Conservation (phyloP, 1,140 invertebrate species). For the Drosophila pseudoananassae region DNA sequence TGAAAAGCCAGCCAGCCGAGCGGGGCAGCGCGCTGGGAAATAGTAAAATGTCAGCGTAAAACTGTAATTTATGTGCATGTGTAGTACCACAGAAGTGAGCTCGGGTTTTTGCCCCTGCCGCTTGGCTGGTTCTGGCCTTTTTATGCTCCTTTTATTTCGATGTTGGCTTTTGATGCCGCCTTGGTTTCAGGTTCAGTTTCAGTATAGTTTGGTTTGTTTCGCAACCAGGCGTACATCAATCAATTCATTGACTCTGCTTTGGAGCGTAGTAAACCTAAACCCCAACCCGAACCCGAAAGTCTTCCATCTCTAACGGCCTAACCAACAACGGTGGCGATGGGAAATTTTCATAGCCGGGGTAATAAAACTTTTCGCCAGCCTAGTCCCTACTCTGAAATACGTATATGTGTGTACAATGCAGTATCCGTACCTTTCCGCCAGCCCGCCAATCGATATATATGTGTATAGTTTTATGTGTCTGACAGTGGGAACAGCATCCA, state of each 20-base stretch:
- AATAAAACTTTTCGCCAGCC: constrained; percentile 64
- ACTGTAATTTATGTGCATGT: constrained; percentile 81
- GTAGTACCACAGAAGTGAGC: constrained; percentile 30
- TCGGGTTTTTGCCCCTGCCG: constrained; percentile 4
- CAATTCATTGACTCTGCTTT: constrained; percentile 73
- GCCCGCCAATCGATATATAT: constrained; percentile 20
- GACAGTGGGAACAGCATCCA: constrained; percentile 14
- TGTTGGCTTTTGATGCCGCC: constrained; percentile 60
- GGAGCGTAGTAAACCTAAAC: constrained; percentile 31
- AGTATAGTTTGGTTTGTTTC: constrained; percentile 5
- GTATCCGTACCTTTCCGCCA: constrained; percentile 24
- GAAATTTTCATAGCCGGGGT: constrained; percentile 27
- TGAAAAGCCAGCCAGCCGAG: constrained; percentile 60
- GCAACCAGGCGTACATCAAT: constrained; percentile 58
- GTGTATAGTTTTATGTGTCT: constrained; percentile 41
- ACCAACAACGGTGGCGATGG: constrained; percentile 4
- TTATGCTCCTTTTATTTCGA: constrained; percentile 71
- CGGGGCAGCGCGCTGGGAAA: constrained; percentile 45
- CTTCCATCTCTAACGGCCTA: constrained; percentile 9
- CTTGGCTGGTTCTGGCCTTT: constrained; percentile 29
- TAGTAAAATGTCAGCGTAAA: constrained; percentile 82
- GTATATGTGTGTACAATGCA: constrained; percentile 7
- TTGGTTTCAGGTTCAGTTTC: constrained; percentile 4
- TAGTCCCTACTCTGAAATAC: constrained; percentile 24
- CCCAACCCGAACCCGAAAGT: constrained; percentile 26